Evolutionary conservation across 2,113 vertebrate genomes (phyloP), one percentile per base, ranked within the genome.

Genomic region (Nycticebus coucang): DNA sequence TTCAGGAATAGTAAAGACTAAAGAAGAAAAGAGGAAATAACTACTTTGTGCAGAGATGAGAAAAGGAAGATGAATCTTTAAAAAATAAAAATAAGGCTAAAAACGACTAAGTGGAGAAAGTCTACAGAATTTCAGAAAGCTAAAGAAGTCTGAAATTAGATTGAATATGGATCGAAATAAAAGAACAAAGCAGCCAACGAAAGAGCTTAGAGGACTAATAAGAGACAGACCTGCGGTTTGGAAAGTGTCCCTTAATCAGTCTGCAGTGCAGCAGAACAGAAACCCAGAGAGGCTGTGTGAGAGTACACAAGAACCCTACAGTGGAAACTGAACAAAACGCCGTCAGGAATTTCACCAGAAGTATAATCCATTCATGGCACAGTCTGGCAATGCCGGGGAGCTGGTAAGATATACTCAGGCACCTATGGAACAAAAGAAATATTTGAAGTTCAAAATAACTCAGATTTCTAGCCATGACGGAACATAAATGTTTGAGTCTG

Each of bases 361-460:
- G 95, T 75, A 85, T 28, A 96, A 69, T 84, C 91, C 94, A 60
- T 80, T 95, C 66, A 9, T 26, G 89, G 94, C 89, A 83, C 45
- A 84, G 93, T 72, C 88, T 85, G 94, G 82, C 80, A 72, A 50
- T 8, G 74, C 45, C 53, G 77, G 26, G 82, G n/a, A 83, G 81
- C 84, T n/a, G 93, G 74, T 41, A 83, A 94, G 78, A 93, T 22
- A 80, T 17, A 75, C 91, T 84, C 83, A 87, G 94, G 94, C 19
- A 91, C 94, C 93, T 96, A 78, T 22, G 28, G 88, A 82, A 96
- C 85, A 96, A 94, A 96, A 85, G 88, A 94, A 91, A 92, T 59
- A 93, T 57, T 72, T 81, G 69, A 93, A 78, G 55, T 77, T 96
- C 93, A 91, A 60, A 91, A 87, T 87, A 89, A 90, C 90, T 90